Conservation (phyloP, 2,797 vertebrate genomes). For the Esox masquinongy region DNA sequence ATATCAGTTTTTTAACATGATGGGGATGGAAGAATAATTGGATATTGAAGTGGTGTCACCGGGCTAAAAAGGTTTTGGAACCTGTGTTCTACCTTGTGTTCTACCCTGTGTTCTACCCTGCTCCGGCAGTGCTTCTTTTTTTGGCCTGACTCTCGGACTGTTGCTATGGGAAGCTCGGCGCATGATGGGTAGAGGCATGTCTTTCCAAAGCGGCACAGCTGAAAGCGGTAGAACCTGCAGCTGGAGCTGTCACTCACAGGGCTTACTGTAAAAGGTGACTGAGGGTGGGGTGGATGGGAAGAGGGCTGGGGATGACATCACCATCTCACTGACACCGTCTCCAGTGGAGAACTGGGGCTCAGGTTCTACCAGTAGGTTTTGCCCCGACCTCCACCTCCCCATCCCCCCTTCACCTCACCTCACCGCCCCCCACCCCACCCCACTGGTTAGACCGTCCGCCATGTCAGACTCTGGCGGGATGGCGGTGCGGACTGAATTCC, state of each 20-base stretch:
- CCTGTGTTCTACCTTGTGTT: neutral
- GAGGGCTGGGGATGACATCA: constrained; percentile 64
- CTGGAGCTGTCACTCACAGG: constrained; percentile 77
- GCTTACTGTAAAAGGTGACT: constrained; percentile 70
- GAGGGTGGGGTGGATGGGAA: constrained; percentile 41
- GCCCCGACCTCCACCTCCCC: constrained; percentile 25
- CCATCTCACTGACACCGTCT: constrained; percentile 16
- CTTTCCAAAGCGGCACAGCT: constrained; percentile 78
- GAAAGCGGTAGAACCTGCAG: constrained; percentile 71
- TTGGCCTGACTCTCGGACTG: constrained; percentile 77
- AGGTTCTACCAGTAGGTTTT: constrained; percentile 30
- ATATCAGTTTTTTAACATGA: too few species aligned
- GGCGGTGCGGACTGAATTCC: constrained; percentile 41
- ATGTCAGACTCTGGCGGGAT: constrained; percentile 35
- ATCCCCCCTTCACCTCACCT: neutral
- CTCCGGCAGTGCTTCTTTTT: constrained; percentile 70
- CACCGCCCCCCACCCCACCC: neutral
- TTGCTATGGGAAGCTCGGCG: constrained; percentile 70
- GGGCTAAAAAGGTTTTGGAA: neutral
- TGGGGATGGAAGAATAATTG: neutral
- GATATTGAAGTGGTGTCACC: neutral
- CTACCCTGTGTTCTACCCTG: neutral
- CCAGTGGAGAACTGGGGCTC: constrained; percentile 14
- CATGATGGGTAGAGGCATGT: constrained; percentile 65
- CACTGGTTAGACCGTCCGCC: constrained; percentile 7